Conservation (phyloP, 2,797 vertebrate genomes). For the Notamacropus eugenii region DNA sequence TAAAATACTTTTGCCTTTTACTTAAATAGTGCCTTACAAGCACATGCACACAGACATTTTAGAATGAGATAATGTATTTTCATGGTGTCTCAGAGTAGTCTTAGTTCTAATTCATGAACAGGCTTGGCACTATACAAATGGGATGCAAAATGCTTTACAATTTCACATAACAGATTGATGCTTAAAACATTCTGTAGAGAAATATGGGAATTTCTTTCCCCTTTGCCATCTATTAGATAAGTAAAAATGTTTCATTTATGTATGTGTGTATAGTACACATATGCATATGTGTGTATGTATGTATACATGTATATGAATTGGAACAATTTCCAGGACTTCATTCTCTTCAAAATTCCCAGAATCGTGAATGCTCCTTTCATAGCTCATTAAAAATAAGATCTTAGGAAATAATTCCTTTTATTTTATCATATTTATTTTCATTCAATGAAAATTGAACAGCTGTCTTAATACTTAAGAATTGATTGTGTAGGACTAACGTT, state of each 20-base stretch:
- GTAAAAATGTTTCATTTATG: conserved; percentile 36
- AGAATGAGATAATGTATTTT: conserved; percentile 39
- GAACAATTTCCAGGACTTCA: conserved; percentile 67
- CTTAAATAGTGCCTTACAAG: background rate
- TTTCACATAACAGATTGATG: conserved; percentile 70
- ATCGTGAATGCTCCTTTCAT: conserved; percentile 37
- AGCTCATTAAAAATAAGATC: conserved; percentile 52
- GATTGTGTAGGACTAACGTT: conserved; percentile 40
- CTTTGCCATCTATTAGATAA: conserved; percentile 51
- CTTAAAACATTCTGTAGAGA: conserved; percentile 54
- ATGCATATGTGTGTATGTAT: too few relatives aligned
- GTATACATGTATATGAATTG: background rate
- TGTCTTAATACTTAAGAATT: conserved; percentile 63
- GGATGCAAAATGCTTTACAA: conserved; percentile 71
- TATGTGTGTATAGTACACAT: background rate
- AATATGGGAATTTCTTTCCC: conserved; percentile 72
- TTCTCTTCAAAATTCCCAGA: conserved; percentile 41
- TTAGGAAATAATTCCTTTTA: conserved; percentile 51
- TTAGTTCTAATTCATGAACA: conserved; percentile 70
- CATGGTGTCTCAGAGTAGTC: conserved; percentile 54
- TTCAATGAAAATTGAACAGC: conserved; percentile 24
- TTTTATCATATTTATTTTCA: conserved; percentile 69
- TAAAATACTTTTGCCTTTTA: conserved; percentile 22
- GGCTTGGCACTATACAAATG: conserved; percentile 57
- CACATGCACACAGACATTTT: background rate